These are phyloP conservation scores for Morbakka virulenta DNA, from an alignment of 30 jellyfish, hydroid and myxozoan genomes.

Conservation along the genomic window DNA sequence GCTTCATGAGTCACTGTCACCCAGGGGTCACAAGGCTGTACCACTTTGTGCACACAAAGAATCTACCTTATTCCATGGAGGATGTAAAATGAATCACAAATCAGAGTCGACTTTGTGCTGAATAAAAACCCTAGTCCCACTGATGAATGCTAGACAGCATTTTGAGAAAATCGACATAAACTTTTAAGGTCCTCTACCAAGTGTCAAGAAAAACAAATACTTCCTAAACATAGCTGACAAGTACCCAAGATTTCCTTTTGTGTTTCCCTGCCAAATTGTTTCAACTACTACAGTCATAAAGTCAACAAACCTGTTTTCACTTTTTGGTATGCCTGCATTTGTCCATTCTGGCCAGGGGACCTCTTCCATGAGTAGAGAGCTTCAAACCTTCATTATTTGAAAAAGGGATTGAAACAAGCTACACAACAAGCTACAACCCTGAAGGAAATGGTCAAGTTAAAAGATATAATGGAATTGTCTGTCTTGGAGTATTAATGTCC, in stretches of 20 bases:
- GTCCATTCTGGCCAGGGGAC: conserved; percentile 65
- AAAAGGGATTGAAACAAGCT: conserved; percentile 28
- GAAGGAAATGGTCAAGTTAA: no score
- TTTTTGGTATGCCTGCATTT: conserved; percentile 51
- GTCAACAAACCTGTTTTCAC: conserved; percentile 22
- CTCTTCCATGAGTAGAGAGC: conserved; percentile 47
- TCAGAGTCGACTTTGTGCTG: conserved; percentile 23
- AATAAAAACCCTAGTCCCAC: conserved; percentile 10
- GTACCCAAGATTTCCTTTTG: conserved; percentile 37
- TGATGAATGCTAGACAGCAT: neutral
- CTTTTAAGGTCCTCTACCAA: conserved; percentile 17
- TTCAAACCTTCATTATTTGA: conserved; percentile 22
- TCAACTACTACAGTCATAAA: conserved; percentile 27
- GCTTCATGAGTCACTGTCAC: conserved; percentile 62
- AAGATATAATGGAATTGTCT: no score
- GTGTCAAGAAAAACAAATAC: conserved; percentile 8
- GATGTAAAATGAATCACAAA: conserved; percentile 17
- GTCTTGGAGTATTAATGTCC: conserved; percentile 34
- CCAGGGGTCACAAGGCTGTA: no score
- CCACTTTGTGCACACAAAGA: conserved; percentile 7
- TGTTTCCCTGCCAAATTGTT: conserved; percentile 23
- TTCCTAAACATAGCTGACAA: conserved; percentile 14
- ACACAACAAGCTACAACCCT: no score
- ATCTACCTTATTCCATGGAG: conserved; percentile 25
- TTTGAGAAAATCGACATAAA: conserved; percentile 10